Conservation (phyloP, 2,888 invertebrate genomes). For the Aproaerema taeniolella region DNA sequence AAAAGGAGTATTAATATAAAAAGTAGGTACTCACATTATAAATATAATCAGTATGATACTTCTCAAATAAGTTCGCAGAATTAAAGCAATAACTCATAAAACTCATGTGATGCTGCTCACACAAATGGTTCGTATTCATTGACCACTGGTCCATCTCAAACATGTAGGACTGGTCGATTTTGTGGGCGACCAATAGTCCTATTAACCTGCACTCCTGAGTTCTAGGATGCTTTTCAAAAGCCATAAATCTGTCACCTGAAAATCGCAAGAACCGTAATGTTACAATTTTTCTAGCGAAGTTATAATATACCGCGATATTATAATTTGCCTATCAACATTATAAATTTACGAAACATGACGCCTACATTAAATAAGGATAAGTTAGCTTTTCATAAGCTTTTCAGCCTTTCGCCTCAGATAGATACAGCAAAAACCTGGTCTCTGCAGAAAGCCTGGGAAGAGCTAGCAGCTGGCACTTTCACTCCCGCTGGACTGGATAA, state of each 20-base stretch:
- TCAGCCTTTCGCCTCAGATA: no score
- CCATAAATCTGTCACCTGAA: constrained; percentile 50
- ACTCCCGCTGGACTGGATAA: no score
- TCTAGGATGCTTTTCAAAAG: constrained; percentile 45
- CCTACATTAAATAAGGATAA: no score
- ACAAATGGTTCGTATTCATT: constrained; percentile 47
- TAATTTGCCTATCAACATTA: no score
- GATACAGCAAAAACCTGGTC: no score
- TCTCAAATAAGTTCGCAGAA: constrained; percentile 61
- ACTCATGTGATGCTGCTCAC: constrained; percentile 62
- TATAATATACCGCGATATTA: no score
- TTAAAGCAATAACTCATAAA: constrained; percentile 70
- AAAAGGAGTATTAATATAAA: background rate
- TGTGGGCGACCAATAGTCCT: constrained; percentile 66
- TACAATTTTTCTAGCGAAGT: no score
- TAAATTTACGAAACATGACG: no score
- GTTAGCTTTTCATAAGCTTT: no score
- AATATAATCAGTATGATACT: constrained; percentile 57
- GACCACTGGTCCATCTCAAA: constrained; percentile 72
- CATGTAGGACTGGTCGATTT: constrained; percentile 69
- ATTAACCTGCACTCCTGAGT: constrained; percentile 55
- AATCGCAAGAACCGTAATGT: no score
- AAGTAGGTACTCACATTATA: constrained; percentile 74
- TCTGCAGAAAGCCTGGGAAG: no score
- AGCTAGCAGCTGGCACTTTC: no score